Percentiles rank a stretch among this genome's conserved stretches.
These are phyloP conservation scores for Chaetops frenatus DNA, from an alignment of 2,113 vertebrate species.

Conservation along the genomic window DNA sequence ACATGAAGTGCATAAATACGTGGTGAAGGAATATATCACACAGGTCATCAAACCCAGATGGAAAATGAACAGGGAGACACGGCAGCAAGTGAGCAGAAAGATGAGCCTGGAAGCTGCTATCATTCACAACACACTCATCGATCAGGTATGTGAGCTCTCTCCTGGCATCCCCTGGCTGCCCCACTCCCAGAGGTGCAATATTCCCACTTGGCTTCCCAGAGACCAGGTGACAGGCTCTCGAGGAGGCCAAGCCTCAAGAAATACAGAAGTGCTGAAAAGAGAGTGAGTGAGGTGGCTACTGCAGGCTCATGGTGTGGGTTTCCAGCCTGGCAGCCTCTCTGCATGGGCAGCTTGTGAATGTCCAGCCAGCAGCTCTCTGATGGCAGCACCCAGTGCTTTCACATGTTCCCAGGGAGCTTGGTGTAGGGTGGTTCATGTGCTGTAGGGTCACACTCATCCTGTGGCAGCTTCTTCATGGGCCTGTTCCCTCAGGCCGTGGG, in stretches of 20 bases:
- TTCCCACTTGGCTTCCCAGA: background rate
- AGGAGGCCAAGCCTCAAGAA: background rate
- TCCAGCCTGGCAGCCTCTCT: background rate
- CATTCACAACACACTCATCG: constrained; percentile 25
- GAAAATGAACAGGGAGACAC: constrained; percentile 13
- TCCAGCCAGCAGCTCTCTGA: background rate
- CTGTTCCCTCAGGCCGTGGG: background rate
- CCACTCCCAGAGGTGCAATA: background rate
- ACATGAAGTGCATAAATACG: constrained; percentile 39
- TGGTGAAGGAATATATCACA: constrained; percentile 60
- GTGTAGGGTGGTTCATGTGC: background rate
- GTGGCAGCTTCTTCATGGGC: background rate
- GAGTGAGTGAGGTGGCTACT: background rate
- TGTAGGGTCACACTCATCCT: background rate
- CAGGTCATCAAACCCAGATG: constrained; percentile 42
- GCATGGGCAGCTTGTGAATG: background rate
- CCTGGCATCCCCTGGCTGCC: background rate
- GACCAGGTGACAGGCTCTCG: background rate
- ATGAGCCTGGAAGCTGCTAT: constrained; percentile 60
- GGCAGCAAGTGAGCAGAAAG: constrained; percentile 33
- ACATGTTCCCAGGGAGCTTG: background rate
- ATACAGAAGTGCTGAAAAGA: background rate
- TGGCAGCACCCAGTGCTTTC: background rate
- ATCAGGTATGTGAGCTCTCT: constrained; percentile 53
- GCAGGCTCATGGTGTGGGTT: background rate